phyloP scores from a whole-genome alignment of 1,140 invertebrate species.

The Pogonomyrmex californicus region DNA sequence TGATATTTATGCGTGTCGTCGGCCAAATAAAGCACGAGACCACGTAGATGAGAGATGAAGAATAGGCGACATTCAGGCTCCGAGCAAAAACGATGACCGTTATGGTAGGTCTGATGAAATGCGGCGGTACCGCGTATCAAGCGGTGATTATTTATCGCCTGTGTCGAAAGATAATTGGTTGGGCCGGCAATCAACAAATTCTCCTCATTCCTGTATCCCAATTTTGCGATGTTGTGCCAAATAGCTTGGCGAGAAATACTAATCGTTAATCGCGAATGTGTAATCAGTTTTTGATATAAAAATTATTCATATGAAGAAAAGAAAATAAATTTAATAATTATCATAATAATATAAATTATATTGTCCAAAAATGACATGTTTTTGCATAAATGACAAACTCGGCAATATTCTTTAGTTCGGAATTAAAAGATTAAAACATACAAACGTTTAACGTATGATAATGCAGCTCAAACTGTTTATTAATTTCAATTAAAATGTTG shows the following conservation, averaged over 20 bases:
- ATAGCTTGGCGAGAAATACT: conserved; percentile 36
- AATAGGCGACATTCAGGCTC: conserved; percentile 34
- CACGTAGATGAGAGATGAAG: conserved; percentile 60
- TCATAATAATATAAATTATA: background rate
- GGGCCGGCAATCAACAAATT: conserved; percentile 33
- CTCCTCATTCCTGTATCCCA: background rate
- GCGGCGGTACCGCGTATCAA: conserved; percentile 21
- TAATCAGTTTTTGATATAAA: background rate
- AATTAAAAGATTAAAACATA: conserved; percentile 31
- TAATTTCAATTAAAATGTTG: conserved; percentile 52
- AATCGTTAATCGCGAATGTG: background rate
- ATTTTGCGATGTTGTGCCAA: conserved; percentile 23
- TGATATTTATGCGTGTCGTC: conserved; percentile 44
- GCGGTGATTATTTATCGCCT: conserved; percentile 59
- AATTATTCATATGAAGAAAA: background rate
- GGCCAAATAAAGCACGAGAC: background rate
- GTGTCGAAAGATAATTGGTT: conserved; percentile 55
- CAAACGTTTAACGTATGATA: conserved; percentile 37
- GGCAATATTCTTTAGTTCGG: conserved; percentile 10
- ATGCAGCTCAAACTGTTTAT: conserved; percentile 11
- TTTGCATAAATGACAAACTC: conserved; percentile 8
- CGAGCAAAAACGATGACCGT: conserved; percentile 17
- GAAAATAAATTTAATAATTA: conserved; percentile 3
- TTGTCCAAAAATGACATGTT: background rate
- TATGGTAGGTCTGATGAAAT: conserved; percentile 44